These are phyloP conservation scores for Monodelphis domestica DNA, from an alignment of 2,797 vertebrate genomes.

Conservation along the genomic window DNA sequence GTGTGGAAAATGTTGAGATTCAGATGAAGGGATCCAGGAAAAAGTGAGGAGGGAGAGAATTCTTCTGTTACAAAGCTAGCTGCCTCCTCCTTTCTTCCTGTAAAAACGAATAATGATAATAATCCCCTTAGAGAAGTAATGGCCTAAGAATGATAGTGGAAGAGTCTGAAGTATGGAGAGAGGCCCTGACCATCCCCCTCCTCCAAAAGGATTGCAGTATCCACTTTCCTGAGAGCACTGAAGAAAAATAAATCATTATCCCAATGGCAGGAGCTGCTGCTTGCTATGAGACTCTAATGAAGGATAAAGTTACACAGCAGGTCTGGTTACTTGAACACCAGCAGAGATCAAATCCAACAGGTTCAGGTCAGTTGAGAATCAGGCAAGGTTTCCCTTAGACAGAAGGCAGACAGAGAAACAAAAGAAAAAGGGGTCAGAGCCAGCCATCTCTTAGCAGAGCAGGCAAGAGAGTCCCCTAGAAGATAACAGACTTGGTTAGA, in stretches of 20 bases:
- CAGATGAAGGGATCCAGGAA: background rate
- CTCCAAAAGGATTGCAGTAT: slow-evolving; percentile 73
- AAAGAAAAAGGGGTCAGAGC: background rate
- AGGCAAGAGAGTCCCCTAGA: slow-evolving; percentile 15
- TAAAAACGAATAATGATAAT: background rate
- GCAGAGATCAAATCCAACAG: slow-evolving; percentile 78
- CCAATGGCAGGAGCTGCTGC: slow-evolving; percentile 72
- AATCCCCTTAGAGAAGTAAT: background rate
- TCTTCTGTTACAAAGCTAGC: background rate
- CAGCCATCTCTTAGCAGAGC: background rate
- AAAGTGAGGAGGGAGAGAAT: background rate
- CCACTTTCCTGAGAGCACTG: slow-evolving; percentile 81
- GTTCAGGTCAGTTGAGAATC: slow-evolving; percentile 80
- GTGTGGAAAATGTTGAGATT: background rate
- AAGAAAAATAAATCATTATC: slow-evolving; percentile 86
- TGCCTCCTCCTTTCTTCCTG: background rate
- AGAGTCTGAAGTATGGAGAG: slow-evolving; percentile 2
- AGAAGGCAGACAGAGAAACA: slow-evolving; percentile 29
- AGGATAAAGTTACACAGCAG: slow-evolving; percentile 80
- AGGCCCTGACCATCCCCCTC: slow-evolving; percentile 50
- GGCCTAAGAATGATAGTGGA: background rate
- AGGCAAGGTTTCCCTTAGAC: slow-evolving; percentile 47
- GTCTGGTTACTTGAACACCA: slow-evolving; percentile 76
- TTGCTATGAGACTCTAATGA: slow-evolving; percentile 78
- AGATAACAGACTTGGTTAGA: slow-evolving; percentile 38